Percentiles rank a stretch among this genome's conserved stretches.
phyloP scores from a whole-genome alignment of 2,797 vertebrate species.

The Tapera naevia region DNA sequence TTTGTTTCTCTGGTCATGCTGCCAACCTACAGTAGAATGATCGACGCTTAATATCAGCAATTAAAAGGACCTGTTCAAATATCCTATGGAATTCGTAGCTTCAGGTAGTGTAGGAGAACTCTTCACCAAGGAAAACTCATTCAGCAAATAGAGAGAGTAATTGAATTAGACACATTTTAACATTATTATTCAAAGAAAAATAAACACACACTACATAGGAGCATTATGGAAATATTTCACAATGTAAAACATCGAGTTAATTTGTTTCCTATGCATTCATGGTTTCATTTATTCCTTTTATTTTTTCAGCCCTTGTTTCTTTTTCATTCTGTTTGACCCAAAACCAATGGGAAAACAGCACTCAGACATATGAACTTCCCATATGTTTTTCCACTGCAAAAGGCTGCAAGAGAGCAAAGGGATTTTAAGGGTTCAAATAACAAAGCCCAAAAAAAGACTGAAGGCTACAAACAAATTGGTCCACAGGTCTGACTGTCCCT shows the following conservation, averaged over 20 bases:
- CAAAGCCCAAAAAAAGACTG: not conserved
- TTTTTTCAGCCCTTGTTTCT: conserved; percentile 50
- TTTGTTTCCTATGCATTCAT: conserved; percentile 65
- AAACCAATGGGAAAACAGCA: conserved; percentile 27
- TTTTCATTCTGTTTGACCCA: conserved; percentile 44
- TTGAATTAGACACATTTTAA: conserved; percentile 89
- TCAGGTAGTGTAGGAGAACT: conserved; percentile 68
- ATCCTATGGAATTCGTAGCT: conserved; percentile 85
- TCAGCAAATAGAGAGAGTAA: conserved; percentile 72
- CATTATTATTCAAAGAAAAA: conserved; percentile 91
- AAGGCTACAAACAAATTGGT: not conserved
- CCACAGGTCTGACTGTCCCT: not conserved
- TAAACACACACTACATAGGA: conserved; percentile 76
- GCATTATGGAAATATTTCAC: conserved; percentile 65
- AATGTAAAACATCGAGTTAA: conserved; percentile 51
- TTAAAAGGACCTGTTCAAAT: conserved; percentile 89
- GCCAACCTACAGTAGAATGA: conserved; percentile 76
- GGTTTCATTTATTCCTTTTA: conserved; percentile 59
- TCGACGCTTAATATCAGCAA: conserved; percentile 88
- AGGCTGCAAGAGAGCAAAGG: not conserved
- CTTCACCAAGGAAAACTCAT: conserved; percentile 65
- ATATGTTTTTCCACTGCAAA: not conserved
- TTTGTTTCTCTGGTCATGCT: conserved; percentile 78
- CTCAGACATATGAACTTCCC: conserved; percentile 43
- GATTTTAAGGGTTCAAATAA: not conserved